Evolutionary conservation across 2,888 invertebrate species (phyloP).

Genomic region (Escarpia spicata): DNA sequence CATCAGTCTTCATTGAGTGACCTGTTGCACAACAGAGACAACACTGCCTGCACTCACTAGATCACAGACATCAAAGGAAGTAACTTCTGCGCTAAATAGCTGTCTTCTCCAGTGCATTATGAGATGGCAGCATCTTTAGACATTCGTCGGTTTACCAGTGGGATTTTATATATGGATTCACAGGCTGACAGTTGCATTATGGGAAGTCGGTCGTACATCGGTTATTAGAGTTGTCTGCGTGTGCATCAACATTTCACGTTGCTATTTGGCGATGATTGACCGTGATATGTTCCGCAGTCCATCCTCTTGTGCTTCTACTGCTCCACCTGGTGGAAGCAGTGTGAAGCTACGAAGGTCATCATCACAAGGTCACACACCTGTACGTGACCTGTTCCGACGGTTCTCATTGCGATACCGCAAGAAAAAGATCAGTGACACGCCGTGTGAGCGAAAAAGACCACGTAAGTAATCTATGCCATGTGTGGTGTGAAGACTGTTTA

Average conservation of each 20-base stretch:
- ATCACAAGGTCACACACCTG: conserved; percentile 20
- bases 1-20: not conserved
- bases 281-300: not conserved
- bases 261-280: conserved; percentile 8
- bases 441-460: conserved; percentile 21
- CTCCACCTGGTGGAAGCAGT: not conserved
- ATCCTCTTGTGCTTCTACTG: not conserved
- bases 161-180: not conserved
- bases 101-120: conserved; percentile 10
- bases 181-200: not conserved
- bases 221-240: not conserved
- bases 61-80: not conserved
- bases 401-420: conserved; percentile 35
- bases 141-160: not conserved
- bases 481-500: not conserved
- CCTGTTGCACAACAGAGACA: not conserved
- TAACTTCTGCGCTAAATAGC: not conserved
- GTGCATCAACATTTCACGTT: not conserved
- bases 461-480: conserved; percentile 27
- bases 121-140: not conserved
- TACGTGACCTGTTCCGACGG: conserved; percentile 37
- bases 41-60: not conserved
- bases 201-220: not conserved
- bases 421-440: conserved; percentile 23
- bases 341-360: not conserved